These are phyloP conservation scores for Ophion costatus DNA, from an alignment of 2,888 invertebrate species.

Conservation along the genomic window DNA sequence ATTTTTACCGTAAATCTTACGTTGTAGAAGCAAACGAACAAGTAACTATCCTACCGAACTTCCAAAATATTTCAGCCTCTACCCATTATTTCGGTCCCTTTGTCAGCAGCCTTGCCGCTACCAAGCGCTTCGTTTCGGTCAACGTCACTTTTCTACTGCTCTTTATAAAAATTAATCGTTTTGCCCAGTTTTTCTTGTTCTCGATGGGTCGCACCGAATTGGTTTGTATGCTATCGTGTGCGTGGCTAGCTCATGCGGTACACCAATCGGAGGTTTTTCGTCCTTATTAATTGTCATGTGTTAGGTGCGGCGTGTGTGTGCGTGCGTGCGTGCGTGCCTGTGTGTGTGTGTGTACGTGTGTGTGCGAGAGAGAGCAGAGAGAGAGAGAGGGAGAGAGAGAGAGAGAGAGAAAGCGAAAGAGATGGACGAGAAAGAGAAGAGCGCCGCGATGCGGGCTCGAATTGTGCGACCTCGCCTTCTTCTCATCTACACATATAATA, in stretches of 20 bases:
- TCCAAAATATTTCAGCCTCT: too few relatives aligned
- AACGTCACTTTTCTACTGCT: conserved; percentile 58
- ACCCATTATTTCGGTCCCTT: conserved; percentile 45
- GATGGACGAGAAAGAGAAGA: not conserved
- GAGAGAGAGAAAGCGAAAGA: too few relatives aligned
- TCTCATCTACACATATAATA: too few relatives aligned
- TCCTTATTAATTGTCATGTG: not conserved
- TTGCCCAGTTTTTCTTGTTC: conserved; percentile 78
- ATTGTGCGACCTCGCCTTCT: not conserved
- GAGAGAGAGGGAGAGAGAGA: too few relatives aligned
- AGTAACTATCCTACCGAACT: too few relatives aligned
- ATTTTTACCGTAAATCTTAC: too few relatives aligned
- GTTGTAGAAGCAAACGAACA: too few relatives aligned
- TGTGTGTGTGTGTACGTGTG: not conserved
- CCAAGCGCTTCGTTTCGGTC: conserved; percentile 38
- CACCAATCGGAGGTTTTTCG: not conserved
- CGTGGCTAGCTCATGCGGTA: not conserved
- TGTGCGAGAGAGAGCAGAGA: too few relatives aligned
- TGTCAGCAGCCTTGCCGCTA: not conserved
- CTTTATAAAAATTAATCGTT: conserved; percentile 79
- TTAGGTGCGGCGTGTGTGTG: not conserved
- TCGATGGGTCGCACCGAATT: conserved; percentile 68
- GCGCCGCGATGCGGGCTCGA: conserved; percentile 18
- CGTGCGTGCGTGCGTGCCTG: too few relatives aligned
- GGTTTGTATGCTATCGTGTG: conserved; percentile 73